A percentile compares a stretch with the other conserved stretches of the same genome.
Evolutionary conservation across 1,140 invertebrate species (phyloP).

Genomic region (Diorhabda carinulata): DNA sequence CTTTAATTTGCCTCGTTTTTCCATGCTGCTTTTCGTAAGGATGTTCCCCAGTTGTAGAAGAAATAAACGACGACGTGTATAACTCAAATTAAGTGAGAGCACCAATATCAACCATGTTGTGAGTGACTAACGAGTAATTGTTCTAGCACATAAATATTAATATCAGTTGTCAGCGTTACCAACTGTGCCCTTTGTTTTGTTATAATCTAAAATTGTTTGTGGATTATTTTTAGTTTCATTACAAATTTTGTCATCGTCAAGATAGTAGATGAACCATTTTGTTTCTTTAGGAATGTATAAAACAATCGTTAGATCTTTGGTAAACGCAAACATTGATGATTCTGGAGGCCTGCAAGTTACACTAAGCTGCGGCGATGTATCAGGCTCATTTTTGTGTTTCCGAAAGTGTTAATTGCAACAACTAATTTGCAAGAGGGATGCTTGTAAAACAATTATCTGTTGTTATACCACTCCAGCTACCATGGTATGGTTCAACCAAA

Average conservation of each 20-base stretch:
- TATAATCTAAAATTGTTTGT: slow-evolving; percentile 40
- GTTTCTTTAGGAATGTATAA: slow-evolving; percentile 37
- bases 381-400: slow-evolving; percentile 27
- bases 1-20: no score
- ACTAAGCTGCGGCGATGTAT: not conserved
- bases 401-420: slow-evolving; percentile 40
- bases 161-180: slow-evolving; percentile 22
- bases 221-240: slow-evolving; percentile 32
- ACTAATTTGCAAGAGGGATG: slow-evolving; percentile 27
- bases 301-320: slow-evolving; percentile 31
- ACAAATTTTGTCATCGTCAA: slow-evolving; percentile 13
- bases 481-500: not conserved
- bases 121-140: no score
- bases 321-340: slow-evolving; percentile 37
- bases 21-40: no score
- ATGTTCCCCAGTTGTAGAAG: no score
- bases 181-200: slow-evolving; percentile 28
- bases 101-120: no score
- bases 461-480: slow-evolving; percentile 15
- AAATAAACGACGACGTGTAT: no score
- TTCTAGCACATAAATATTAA: no score
- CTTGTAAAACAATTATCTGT: slow-evolving; percentile 27
- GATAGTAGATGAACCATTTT: slow-evolving; percentile 34
- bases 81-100: no score
- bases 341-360: slow-evolving; percentile 10